These are phyloP conservation scores for Callyntrura sp. DNA, from an alignment of 2,888 invertebrate genomes.

Conservation along the genomic window DNA sequence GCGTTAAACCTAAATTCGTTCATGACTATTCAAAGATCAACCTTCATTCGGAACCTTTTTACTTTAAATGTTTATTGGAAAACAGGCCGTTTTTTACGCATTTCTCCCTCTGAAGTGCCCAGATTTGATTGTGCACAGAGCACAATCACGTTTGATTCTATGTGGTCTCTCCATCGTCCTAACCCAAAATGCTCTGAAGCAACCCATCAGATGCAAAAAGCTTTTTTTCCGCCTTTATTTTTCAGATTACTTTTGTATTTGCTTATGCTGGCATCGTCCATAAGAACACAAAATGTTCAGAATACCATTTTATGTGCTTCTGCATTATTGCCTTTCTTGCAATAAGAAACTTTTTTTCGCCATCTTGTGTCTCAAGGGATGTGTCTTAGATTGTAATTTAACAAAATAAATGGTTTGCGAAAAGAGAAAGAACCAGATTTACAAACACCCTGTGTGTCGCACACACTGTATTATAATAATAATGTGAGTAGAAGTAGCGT, in stretches of 20 bases:
- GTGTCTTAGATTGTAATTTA: constrained; percentile 36
- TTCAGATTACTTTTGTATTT: constrained; percentile 26
- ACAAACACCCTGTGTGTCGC: constrained; percentile 28
- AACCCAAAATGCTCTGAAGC: not conserved
- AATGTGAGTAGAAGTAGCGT: constrained; percentile 3
- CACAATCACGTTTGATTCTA: too few species aligned
- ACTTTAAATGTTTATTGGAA: too few species aligned
- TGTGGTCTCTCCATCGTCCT: too few species aligned
- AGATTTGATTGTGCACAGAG: too few species aligned
- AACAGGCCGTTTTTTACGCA: too few species aligned
- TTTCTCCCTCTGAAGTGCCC: too few species aligned
- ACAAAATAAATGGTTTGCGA: constrained; percentile 51
- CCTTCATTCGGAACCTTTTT: too few species aligned
- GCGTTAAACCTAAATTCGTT: too few species aligned
- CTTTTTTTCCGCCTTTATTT: constrained; percentile 9
- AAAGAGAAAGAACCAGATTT: constrained; percentile 15
- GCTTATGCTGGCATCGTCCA: not conserved
- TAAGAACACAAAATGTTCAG: not conserved
- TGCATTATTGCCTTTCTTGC: not conserved
- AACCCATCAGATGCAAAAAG: not conserved
- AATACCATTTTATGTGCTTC: not conserved
- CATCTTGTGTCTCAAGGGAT: constrained; percentile 38
- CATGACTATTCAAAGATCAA: too few species aligned
- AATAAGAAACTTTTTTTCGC: constrained; percentile 1
- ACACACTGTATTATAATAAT: constrained; percentile 41